Percentiles rank a stretch among this genome's conserved stretches.
Evolutionary conservation across 2,797 vertebrate species (phyloP).

Genomic region (Bovichtus variegatus): DNA sequence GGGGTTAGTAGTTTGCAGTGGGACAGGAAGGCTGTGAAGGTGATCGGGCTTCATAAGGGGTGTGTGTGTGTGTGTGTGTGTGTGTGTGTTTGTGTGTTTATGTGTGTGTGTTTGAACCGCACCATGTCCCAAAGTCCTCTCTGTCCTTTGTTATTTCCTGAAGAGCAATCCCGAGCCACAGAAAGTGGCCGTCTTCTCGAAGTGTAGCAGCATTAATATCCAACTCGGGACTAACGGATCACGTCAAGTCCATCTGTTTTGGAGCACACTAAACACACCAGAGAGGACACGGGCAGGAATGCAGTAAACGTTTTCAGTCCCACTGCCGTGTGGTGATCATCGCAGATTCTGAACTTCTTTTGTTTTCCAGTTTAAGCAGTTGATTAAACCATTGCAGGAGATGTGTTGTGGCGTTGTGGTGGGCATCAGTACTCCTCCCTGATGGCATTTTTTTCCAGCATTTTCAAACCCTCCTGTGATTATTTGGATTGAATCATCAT

Average conservation of each 20-base stretch:
- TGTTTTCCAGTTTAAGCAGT: slow-evolving; percentile 15
- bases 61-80: slow-evolving; percentile 39
- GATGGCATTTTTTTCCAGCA: slow-evolving; percentile 14
- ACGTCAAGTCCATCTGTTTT: slow-evolving; percentile 51
- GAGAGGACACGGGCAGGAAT: slow-evolving; percentile 18
- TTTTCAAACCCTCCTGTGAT: slow-evolving; percentile 22
- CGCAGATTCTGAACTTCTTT: slow-evolving; percentile 27
- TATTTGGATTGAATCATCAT: slow-evolving; percentile 37
- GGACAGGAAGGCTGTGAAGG: slow-evolving; percentile 65
- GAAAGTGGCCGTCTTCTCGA: slow-evolving; percentile 20
- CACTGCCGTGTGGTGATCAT: slow-evolving; percentile 15
- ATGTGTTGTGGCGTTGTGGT: slow-evolving; percentile 31
- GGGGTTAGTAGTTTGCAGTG: slow-evolving; percentile 36
- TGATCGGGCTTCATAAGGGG: slow-evolving; percentile 41
- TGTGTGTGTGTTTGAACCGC: slow-evolving; percentile 41
- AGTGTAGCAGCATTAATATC: slow-evolving; percentile 65
- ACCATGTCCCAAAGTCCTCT: slow-evolving; percentile 27
- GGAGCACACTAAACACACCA: slow-evolving; percentile 36
- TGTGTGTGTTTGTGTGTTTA: too few relatives aligned
- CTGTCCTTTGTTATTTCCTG: slow-evolving; percentile 53
- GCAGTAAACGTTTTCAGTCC: slow-evolving; percentile 25
- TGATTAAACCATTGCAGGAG: slow-evolving; percentile 9
- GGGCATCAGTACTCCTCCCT: slow-evolving; percentile 30
- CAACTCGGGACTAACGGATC: slow-evolving; percentile 49
- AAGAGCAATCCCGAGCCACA: slow-evolving; percentile 39